Conservation (phyloP, 2,797 vertebrate genomes). For the Lycodopsis pacificus region DNA sequence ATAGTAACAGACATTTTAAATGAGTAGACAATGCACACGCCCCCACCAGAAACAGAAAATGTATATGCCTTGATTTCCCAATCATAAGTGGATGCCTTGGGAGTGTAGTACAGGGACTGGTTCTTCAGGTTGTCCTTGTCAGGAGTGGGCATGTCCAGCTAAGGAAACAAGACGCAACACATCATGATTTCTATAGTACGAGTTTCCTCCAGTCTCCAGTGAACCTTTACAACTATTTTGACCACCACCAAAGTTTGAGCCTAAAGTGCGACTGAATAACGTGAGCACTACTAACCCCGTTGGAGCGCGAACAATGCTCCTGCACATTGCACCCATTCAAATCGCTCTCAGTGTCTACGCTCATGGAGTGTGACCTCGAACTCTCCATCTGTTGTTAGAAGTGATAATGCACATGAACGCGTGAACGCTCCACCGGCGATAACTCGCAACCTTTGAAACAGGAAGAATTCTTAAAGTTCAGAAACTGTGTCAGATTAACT, state of each 20-base stretch:
- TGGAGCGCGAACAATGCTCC: slow-evolving; percentile 53
- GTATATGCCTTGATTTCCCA: slow-evolving; percentile 57
- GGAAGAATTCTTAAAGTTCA: background rate
- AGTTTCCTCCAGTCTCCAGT: slow-evolving; percentile 10
- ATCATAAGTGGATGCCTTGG: slow-evolving; percentile 38
- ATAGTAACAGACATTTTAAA: background rate
- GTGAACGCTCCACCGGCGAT: background rate
- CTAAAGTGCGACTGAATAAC: slow-evolving; percentile 54
- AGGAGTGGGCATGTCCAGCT: slow-evolving; percentile 44
- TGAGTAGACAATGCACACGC: background rate
- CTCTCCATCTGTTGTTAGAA: slow-evolving; percentile 77
- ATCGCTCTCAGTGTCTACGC: slow-evolving; percentile 27
- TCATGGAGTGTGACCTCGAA: slow-evolving; percentile 33
- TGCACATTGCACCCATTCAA: slow-evolving; percentile 47
- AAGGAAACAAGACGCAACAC: slow-evolving; percentile 30
- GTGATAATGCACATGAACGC: slow-evolving; percentile 32
- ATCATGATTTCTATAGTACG: slow-evolving; percentile 4
- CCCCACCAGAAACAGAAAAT: slow-evolving; percentile 6
- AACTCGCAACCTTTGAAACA: background rate
- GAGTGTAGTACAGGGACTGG: slow-evolving; percentile 63
- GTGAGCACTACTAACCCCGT: slow-evolving; percentile 69
- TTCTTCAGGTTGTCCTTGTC: slow-evolving; percentile 59
- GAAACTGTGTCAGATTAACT: slow-evolving; percentile 56
- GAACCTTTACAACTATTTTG: slow-evolving; percentile 33
- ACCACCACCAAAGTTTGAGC: slow-evolving; percentile 32